These are phyloP conservation scores for Brachionus calyciflorus DNA, from an alignment of 1,140 invertebrate genomes.

Conservation along the genomic window DNA sequence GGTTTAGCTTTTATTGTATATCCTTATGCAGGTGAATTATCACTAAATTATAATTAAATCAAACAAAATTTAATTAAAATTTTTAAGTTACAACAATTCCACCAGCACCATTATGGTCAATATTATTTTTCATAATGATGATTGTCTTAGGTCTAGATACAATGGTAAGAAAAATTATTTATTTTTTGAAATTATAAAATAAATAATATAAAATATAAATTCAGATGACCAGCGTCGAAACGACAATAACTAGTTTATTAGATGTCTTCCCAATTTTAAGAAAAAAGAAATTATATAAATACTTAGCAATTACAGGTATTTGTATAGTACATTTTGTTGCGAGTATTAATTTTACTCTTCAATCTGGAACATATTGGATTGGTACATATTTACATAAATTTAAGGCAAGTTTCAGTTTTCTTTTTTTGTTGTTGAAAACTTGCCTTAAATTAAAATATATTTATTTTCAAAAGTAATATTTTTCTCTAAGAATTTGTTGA, in stretches of 20 bases:
- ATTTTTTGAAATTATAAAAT: background rate
- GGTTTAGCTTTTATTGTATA: conserved; percentile 48
- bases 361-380: conserved; percentile 42
- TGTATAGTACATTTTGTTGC: conserved; percentile 66
- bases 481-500: conserved; percentile 44
- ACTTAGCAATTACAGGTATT: conserved; percentile 64
- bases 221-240: conserved; percentile 73
- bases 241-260: conserved; percentile 70
- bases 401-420: background rate
- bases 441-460: conserved; percentile 49
- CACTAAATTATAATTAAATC: conserved; percentile 64
- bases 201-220: background rate
- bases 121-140: conserved; percentile 50
- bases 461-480: too few species aligned
- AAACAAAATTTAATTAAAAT: background rate
- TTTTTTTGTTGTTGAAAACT: conserved; percentile 19
- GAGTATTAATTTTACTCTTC: conserved; percentile 64
- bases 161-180: conserved; percentile 47
- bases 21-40: conserved; percentile 47
- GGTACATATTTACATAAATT: too few species aligned
- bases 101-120: conserved; percentile 49
- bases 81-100: conserved; percentile 47
- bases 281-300: conserved; percentile 55
- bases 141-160: conserved; percentile 49
- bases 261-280: conserved; percentile 67